A percentile compares a stretch with the other conserved stretches of the same genome.
Evolutionary conservation across 2,113 vertebrate species (phyloP).

Genomic region (Pavo muticus): DNA sequence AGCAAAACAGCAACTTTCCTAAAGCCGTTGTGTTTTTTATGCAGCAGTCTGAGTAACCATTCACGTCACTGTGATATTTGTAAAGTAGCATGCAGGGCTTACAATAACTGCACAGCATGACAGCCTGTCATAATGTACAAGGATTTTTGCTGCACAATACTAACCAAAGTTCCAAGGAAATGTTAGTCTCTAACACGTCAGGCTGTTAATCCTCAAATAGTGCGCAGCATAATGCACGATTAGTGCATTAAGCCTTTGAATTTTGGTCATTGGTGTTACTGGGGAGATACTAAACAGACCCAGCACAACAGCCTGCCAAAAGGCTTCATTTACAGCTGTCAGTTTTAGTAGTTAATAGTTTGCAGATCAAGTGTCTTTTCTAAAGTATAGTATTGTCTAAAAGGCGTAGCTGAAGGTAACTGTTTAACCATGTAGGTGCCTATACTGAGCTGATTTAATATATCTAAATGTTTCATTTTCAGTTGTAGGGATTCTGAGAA

Average conservation of each 20-base stretch:
- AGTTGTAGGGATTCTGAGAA: neutral
- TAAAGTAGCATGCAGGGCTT: neutral
- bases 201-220: neutral
- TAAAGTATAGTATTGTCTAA: neutral
- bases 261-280: neutral
- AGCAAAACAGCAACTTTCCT: neutral
- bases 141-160: constrained; percentile 2
- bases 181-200: neutral
- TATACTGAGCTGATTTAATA: neutral
- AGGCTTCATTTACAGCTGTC: neutral
- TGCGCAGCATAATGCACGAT: neutral
- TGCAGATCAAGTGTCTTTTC: neutral
- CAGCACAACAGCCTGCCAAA: neutral
- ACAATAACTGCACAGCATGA: neutral
- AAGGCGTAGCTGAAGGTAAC: neutral
- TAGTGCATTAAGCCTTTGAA: neutral
- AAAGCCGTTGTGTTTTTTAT: neutral
- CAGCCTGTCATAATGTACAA: neutral
- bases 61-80: constrained; percentile 15
- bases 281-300: neutral
- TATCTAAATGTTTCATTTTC: neutral
- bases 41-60: neutral
- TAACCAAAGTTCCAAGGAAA: neutral
- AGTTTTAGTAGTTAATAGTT: neutral
- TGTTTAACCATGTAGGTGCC: neutral